Base-by-base conservation (phyloP, 2,888 invertebrate genomes). In the Cecidostiba fungosa region DNA sequence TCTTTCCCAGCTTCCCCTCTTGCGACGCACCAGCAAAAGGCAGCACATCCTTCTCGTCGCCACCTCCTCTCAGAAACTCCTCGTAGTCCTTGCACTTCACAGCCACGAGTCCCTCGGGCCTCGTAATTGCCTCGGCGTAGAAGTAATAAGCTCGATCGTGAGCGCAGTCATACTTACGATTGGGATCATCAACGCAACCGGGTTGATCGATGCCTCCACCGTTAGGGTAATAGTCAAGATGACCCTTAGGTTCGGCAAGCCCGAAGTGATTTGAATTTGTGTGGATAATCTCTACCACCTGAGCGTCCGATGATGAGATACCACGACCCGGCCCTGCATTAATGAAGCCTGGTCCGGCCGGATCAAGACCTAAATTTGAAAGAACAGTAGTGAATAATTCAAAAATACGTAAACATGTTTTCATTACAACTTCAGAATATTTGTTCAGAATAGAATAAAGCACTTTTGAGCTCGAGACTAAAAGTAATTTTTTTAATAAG, bases 211-310 rank as follows among this genome's bases (percentile, higher is more conserved):
- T 1, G 3, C 50, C 29, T 32, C 89, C 89, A 29, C 88, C 88
- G 59, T 90, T 89, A 8, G 87, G 87, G 69, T 87, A 89, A 82
- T 88, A 89, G 32, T 90, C 90, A 8, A 77, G 66, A 39, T 90
- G 85, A 23, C 90, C 90, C 6, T 86, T 50, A 6, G 83, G 66
- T 2, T 43, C n/a, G 10, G 62, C 47, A n/a, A 78, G 59, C 16
- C 89, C 90, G 14, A 88, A 47, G n/a, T 59, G 14, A 16, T 88
- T 88, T 2, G 84, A 86, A 47, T 89, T 89, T 29, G 90, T 89
- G 72, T 90, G 90, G 23, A 90, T 77, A 3, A 89, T 87, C 79
- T 90, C 88, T 0, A 90, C 90, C 62, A 87, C 86, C 14, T 54
- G 5, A 0, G 82, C 90, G 70, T 88, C 88, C 8, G 73, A 59